Conservation (phyloP, 2,113 vertebrate species). For the Sisor rabdophorus region DNA sequence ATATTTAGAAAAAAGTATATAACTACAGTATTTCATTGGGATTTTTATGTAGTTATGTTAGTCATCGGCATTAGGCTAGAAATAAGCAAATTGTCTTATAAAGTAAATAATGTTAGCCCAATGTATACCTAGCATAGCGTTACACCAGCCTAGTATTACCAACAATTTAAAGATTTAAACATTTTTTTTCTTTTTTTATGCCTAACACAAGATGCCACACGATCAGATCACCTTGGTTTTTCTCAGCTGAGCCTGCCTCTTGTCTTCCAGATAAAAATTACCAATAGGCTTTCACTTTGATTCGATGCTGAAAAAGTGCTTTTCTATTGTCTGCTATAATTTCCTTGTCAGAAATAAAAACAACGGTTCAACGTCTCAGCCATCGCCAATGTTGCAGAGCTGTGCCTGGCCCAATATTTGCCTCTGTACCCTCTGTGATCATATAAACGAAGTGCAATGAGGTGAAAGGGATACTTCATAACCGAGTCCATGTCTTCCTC, state of each 20-base stretch:
- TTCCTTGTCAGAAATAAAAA: slow-evolving; percentile 11
- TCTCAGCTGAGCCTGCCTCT: slow-evolving; percentile 4
- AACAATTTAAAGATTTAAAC: neutral
- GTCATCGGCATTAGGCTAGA: neutral
- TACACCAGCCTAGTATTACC: neutral
- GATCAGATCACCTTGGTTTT: neutral
- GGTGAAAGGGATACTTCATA: neutral
- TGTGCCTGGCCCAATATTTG: neutral
- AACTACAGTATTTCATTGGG: too few species aligned
- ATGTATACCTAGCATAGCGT: too few species aligned
- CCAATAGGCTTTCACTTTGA: slow-evolving; percentile 12
- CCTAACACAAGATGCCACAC: neutral
- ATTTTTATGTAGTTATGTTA: neutral
- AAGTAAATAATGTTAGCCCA: neutral
- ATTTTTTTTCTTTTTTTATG: neutral
- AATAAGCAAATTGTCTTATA: neutral
- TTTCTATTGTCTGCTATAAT: slow-evolving; percentile 8
- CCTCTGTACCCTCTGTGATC: neutral
- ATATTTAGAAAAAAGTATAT: too few species aligned
- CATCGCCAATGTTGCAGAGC: neutral
- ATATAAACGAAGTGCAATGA: neutral
- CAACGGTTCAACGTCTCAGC: neutral
- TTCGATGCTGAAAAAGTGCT: slow-evolving; percentile 5
- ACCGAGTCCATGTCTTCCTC: neutral
- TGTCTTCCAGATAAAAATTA: neutral